Base-by-base conservation (phyloP, 2,888 invertebrate genomes). In the Schrankia costaestrigalis region DNA sequence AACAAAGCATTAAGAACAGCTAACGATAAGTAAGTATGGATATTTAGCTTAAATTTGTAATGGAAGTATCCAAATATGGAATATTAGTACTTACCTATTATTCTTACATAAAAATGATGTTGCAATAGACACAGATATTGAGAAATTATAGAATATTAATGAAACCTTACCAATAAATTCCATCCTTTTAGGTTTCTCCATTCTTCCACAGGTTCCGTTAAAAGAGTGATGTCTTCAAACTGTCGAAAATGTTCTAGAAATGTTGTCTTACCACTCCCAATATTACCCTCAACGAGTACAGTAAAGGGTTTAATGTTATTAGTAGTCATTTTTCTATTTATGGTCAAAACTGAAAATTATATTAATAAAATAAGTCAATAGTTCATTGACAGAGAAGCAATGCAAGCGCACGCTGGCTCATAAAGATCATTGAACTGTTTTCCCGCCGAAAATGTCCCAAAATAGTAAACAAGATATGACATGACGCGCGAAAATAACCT, bases 241-340 rank as follows among this genome's bases (percentile, higher is more conserved):
- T 92, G 90, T 31, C 91, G 89, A 69, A 96, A 96, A 82, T 95
- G 91, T 64, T 94, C 92, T 9, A 97, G 74, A 71, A 96, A 95
- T 4, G 96, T 95, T 1, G 96, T 96, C 85, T 97, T 97, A 0
- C 96, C 96, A 68, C 95, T 93, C 13, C 96, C 96, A 62, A 97
- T 96, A 73, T 97, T 97, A 13, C 96, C 96, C 71, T 97, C 96
- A 17, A 97, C 93, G 22, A 94, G 90, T 11, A 97, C 94, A 0
- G 95, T 95, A 64, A 94, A 94, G 0, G 94, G 93, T 49, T 91
- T 91, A n/a, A 67, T 63, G 38, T 70, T 73, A 12, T 67, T 49
- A 23, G 68, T 43, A 60, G 52, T 67, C 80, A 86, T 85, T 58
- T 67, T 81, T 38, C 57, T 50, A 45, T 48, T 61, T 13, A 49